Evolutionary conservation across 2,797 vertebrate genomes (phyloP).

Genomic region (Prunella strophiata): DNA sequence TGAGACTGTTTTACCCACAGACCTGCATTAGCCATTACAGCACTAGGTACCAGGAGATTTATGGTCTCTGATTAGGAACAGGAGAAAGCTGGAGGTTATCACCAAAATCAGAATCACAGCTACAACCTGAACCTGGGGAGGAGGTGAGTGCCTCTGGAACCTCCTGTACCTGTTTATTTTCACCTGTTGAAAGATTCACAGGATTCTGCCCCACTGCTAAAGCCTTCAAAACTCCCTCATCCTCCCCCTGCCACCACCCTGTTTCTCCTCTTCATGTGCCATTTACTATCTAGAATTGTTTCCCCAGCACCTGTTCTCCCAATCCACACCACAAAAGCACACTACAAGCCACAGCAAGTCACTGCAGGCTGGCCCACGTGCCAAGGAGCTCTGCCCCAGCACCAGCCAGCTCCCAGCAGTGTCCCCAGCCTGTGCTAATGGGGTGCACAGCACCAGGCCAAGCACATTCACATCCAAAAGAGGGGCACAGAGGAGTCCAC

Average conservation of each 20-base stretch:
- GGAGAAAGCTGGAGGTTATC: background rate
- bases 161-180: background rate
- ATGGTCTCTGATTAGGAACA: conserved; percentile 37
- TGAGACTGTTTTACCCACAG: background rate
- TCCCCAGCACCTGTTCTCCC: background rate
- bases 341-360: background rate
- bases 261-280: background rate
- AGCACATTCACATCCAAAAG: background rate
- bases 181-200: background rate
- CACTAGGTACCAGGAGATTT: conserved; percentile 28
- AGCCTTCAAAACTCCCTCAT: background rate
- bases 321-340: background rate
- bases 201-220: background rate
- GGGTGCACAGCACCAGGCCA: background rate
- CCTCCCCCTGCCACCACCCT: no score
- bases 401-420: background rate
- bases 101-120: background rate
- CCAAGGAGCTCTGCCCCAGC: background rate
- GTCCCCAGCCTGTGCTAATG: accelerated
- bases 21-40: conserved; percentile 54
- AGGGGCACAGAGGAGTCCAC: background rate
- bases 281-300: background rate
- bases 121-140: accelerated
- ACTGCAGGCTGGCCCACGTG: background rate
- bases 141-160: accelerated